phyloP scores from a whole-genome alignment of 2,797 vertebrate species.

The Gadopsis marmoratus region DNA sequence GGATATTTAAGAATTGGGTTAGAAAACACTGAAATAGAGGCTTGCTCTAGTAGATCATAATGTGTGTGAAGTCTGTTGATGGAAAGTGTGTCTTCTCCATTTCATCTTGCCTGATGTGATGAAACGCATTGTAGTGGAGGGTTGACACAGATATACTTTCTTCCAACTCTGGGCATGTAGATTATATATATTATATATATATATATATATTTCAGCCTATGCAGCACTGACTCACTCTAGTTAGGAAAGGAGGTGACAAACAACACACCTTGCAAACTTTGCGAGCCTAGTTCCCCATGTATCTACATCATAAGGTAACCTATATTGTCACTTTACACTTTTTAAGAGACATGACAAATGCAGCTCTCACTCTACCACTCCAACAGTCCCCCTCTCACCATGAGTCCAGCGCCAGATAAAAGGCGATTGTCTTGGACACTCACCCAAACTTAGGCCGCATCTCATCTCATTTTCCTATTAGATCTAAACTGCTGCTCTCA shows the following conservation, averaged over 20 bases:
- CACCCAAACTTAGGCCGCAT: conserved; percentile 71
- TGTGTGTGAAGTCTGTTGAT: conserved; percentile 32
- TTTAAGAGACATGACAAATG: conserved; percentile 41
- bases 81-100: conserved; percentile 40
- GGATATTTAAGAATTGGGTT: conserved; percentile 33
- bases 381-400: conserved; percentile 35
- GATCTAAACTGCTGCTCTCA: conserved; percentile 81
- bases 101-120: conserved; percentile 43
- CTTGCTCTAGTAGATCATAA: conserved; percentile 33
- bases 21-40: conserved; percentile 37
- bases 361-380: neutral
- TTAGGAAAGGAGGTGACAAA: conserved; percentile 43
- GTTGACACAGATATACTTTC: conserved; percentile 31
- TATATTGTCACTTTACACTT: conserved; percentile 32
- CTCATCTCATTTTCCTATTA: conserved; percentile 85
- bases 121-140: conserved; percentile 15
- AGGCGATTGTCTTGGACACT: conserved; percentile 69
- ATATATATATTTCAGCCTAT: conserved; percentile 5
- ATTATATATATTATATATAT: conserved; percentile 24
- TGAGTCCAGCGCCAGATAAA: conserved; percentile 58
- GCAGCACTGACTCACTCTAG: conserved; percentile 51
- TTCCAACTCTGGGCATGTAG: conserved; percentile 16
- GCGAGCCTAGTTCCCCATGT: conserved; percentile 15
- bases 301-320: conserved; percentile 28
- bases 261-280: conserved; percentile 38